Base-by-base conservation (phyloP, 2,888 invertebrate species). In the Erebia aethiops region DNA sequence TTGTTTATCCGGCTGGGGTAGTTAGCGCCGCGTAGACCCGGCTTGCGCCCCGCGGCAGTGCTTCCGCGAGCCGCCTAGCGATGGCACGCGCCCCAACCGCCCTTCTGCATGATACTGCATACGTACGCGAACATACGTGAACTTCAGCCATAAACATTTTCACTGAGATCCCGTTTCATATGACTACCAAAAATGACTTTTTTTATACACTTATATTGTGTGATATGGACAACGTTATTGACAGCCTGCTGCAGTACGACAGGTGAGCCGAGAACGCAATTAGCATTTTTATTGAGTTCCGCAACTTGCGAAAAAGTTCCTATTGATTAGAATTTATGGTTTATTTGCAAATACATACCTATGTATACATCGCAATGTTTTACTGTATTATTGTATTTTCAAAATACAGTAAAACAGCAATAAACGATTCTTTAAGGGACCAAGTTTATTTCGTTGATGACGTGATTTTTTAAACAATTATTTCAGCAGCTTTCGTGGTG, bases 151-250 rank as follows among this genome's bases (percentile, higher is more conserved):
- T 67, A 62, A 76, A 78, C 80, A 69, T 57, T 69, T 56, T 41
- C 79, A 80, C 75, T 74, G 61, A 72, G 76, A 75, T 78, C 76
- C 67, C 63, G 75, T 82, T 83, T 81, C 81, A 85, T 86, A 87
- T 85, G 82, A 87, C 77, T 79, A 74, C 79, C 81, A 81, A 91
- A 87, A 88, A 93, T 93, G 93, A 90, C 91, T 87, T 85, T 89
- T 91, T 92, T 92, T 91, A 85, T 92, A 92, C 87, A 89, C 92
- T 91, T 92, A 82, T 92, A 92, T 80, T 87, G 89, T 91, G 92
- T 89, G 81, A 86, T 91, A 84, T 91, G 88, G 88, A 89, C 89
- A 85, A 87, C 88, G 78, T 80, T 93, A 78, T 78, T 91, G 79
- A 86, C 87, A 72, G 82, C 82, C 76, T 90, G 88, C 87, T 88